Percentiles rank a stretch among this genome's conserved stretches.
These are phyloP conservation scores for Aphyosemion australe DNA, from an alignment of 2,113 vertebrate genomes.

Conservation along the genomic window DNA sequence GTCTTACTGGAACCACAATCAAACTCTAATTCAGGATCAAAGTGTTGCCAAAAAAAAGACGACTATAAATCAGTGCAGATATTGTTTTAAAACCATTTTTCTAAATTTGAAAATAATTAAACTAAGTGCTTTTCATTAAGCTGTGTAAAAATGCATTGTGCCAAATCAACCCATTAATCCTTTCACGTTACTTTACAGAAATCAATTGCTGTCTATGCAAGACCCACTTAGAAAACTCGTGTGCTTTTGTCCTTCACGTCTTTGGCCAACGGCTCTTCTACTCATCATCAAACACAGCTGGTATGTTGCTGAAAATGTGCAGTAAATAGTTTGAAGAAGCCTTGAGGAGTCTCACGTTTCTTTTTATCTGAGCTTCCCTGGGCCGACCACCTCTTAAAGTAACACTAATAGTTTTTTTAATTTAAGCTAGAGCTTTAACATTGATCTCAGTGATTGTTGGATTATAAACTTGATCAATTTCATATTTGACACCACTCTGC, in stretches of 20 bases:
- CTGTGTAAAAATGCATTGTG: neutral
- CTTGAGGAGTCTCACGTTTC: neutral
- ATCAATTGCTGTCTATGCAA: neutral
- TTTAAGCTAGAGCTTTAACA: too few relatives aligned
- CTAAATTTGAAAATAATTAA: slow-evolving; percentile 39
- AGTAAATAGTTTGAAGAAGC: neutral
- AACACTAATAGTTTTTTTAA: too few relatives aligned
- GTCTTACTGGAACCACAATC: neutral
- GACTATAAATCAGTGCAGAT: slow-evolving; percentile 13
- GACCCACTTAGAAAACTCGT: neutral
- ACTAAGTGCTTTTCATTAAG: slow-evolving; percentile 44
- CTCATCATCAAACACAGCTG: neutral
- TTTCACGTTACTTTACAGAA: slow-evolving; percentile 16
- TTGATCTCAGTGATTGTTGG: too few relatives aligned
- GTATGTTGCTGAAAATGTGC: neutral
- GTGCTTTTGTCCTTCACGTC: neutral
- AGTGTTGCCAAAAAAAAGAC: neutral
- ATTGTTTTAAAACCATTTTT: slow-evolving; percentile 23
- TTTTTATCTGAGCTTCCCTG: neutral
- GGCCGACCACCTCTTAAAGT: too few relatives aligned
- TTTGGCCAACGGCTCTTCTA: neutral
- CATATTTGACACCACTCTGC: too few relatives aligned
- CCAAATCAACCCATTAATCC: slow-evolving; percentile 28
- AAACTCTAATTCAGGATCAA: slow-evolving; percentile 9
- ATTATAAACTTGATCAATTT: too few relatives aligned